phyloP scores from a whole-genome alignment of 92 coral and sea anemone genomes.

The Zoanthus gigantus region DNA sequence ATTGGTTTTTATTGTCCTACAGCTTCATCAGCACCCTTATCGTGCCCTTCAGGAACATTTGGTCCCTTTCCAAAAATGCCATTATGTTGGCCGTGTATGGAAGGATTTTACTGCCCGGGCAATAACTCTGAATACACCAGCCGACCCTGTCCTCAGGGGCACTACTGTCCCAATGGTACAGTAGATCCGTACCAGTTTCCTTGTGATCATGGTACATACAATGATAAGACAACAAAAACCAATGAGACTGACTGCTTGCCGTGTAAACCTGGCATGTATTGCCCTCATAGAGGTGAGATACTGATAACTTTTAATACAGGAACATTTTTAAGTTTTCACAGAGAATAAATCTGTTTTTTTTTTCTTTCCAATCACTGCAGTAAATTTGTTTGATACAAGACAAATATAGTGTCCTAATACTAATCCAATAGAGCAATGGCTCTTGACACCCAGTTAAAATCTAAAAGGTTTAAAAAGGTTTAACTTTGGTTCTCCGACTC shows the following conservation, averaged over 20 bases:
- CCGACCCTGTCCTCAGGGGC: conserved; percentile 93
- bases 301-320: not conserved
- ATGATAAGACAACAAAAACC: conserved; percentile 66
- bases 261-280: conserved; percentile 89
- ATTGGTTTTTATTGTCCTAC: conserved; percentile 82
- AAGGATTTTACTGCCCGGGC: conserved; percentile 96
- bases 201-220: conserved; percentile 91
- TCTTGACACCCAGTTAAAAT: not conserved
- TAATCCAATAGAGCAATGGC: not conserved
- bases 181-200: conserved; percentile 73
- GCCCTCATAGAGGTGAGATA: conserved; percentile 88
- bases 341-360: not conserved
- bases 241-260: conserved; percentile 84
- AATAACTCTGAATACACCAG: conserved; percentile 87
- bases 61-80: conserved; percentile 79
- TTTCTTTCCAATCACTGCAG: no score
- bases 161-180: conserved; percentile 95
- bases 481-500: no score
- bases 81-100: conserved; percentile 77
- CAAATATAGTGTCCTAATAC: no score
- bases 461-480: no score
- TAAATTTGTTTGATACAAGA: not conserved
- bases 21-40: conserved; percentile 78
- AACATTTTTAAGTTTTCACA: not conserved
- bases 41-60: conserved; percentile 84